Evolutionary conservation across 2,797 vertebrate species (phyloP).

Genomic region (Tiaroga cobitis): DNA sequence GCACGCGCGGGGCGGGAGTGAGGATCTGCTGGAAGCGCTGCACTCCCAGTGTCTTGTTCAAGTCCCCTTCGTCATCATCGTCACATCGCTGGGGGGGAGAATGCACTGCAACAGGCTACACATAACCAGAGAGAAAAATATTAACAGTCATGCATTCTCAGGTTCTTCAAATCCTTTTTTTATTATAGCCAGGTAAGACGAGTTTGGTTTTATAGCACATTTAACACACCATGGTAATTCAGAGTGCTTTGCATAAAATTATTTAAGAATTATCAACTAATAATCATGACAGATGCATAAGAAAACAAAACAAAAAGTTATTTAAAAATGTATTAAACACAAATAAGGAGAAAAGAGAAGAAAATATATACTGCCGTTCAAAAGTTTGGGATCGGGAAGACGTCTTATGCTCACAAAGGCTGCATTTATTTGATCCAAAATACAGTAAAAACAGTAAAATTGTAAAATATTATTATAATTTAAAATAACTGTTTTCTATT

Average conservation of each 20-base stretch:
- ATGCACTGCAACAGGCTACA: constrained; percentile 73
- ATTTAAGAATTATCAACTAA: not conserved
- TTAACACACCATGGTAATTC: not conserved
- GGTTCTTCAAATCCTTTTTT: not conserved
- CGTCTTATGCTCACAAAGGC: too few relatives aligned
- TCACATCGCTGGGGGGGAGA: constrained; percentile 63
- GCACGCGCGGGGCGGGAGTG: constrained; percentile 70
- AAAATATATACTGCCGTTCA: not conserved
- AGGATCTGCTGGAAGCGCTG: constrained; percentile 89
- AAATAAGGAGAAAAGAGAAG: not conserved
- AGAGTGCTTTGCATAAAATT: not conserved
- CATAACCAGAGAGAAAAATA: constrained; percentile 1
- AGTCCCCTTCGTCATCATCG: constrained; percentile 81
- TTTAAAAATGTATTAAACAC: not conserved
- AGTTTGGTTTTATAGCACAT: not conserved
- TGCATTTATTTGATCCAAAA: too few relatives aligned
- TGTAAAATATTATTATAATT: too few relatives aligned
- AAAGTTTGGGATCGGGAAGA: too few relatives aligned
- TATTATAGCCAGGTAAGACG: not conserved
- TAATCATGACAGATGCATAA: not conserved
- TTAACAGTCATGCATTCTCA: not conserved
- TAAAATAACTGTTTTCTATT: too few relatives aligned
- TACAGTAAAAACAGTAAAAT: too few relatives aligned
- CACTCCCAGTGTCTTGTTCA: constrained; percentile 83
- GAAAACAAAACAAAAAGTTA: not conserved